A percentile compares a stretch with the other conserved stretches of the same genome.
Conservation (phyloP, 2,113 vertebrate genomes). For the Montifringilla adamsi region DNA sequence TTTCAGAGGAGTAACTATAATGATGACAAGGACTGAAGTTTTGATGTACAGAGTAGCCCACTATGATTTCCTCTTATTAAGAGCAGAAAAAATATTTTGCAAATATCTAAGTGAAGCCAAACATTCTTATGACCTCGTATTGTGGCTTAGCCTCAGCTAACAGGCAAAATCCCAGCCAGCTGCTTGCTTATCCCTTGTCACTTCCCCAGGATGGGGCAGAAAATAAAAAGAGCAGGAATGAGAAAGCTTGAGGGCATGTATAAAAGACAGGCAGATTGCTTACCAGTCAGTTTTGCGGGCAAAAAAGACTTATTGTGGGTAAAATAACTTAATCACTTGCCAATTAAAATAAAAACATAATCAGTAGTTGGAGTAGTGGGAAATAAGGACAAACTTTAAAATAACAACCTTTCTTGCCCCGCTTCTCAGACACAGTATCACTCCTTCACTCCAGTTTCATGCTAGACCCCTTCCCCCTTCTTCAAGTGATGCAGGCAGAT, state of each 20-base stretch:
- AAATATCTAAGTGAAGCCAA: background rate
- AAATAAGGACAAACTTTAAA: background rate
- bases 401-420: background rate
- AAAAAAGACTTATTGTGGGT: background rate
- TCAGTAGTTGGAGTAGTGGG: background rate
- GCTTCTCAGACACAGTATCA: background rate
- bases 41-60: background rate
- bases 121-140: background rate
- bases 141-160: background rate
- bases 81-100: background rate
- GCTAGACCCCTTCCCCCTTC: background rate
- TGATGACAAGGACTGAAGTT: background rate
- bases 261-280: background rate
- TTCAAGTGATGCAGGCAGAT: background rate
- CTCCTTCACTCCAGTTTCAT: background rate
- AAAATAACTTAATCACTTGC: background rate
- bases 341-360: background rate
- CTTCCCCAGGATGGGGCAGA: background rate
- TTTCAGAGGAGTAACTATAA: background rate
- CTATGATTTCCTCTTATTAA: background rate
- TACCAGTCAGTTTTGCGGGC: background rate
- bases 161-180: background rate
- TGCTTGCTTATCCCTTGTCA: background rate
- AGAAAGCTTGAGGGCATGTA: background rate
- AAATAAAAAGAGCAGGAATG: background rate